Conservation (phyloP, 1,140 invertebrate genomes). For the Agrypnia vestita region DNA sequence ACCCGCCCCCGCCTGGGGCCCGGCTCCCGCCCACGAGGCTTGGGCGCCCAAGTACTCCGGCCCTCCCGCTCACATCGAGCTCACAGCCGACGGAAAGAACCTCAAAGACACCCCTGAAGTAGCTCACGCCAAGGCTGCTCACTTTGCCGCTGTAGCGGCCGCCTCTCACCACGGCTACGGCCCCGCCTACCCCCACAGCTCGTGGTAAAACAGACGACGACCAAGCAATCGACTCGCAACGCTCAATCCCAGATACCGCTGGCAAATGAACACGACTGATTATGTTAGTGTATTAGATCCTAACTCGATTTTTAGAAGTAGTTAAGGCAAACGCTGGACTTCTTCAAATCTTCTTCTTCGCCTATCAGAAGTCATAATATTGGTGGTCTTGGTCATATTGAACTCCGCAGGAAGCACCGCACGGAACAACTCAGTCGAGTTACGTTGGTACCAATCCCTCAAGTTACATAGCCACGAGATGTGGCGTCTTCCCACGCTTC, state of each 20-base stretch:
- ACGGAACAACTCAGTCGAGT: too few species aligned
- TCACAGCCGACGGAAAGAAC: constrained; percentile 71
- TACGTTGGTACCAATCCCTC: too few species aligned
- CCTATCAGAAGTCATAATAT: too few species aligned
- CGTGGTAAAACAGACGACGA: constrained; percentile 5
- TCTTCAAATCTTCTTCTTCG: too few species aligned
- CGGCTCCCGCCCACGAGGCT: constrained; percentile 48
- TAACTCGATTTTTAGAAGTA: constrained; percentile 8
- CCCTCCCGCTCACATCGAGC: constrained; percentile 70
- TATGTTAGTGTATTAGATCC: constrained; percentile 29
- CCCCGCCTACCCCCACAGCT: constrained; percentile 10
- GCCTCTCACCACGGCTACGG: constrained; percentile 24
- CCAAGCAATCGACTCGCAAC: background rate
- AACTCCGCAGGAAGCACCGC: too few species aligned
- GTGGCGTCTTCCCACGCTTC: too few species aligned
- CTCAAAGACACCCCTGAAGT: constrained; percentile 58
- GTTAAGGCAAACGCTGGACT: constrained; percentile 4
- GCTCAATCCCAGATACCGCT: background rate
- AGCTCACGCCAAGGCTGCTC: constrained; percentile 51
- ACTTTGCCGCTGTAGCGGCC: constrained; percentile 50
- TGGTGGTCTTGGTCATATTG: too few species aligned
- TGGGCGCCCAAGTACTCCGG: constrained; percentile 63
- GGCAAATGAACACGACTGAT: constrained; percentile 34
- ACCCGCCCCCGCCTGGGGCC: constrained; percentile 65
- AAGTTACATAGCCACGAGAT: too few species aligned